Evolutionary conservation across 23 tunicate species (phyloP), one percentile per base, ranked within the genome.

Genomic region (Phallusia fumigata): DNA sequence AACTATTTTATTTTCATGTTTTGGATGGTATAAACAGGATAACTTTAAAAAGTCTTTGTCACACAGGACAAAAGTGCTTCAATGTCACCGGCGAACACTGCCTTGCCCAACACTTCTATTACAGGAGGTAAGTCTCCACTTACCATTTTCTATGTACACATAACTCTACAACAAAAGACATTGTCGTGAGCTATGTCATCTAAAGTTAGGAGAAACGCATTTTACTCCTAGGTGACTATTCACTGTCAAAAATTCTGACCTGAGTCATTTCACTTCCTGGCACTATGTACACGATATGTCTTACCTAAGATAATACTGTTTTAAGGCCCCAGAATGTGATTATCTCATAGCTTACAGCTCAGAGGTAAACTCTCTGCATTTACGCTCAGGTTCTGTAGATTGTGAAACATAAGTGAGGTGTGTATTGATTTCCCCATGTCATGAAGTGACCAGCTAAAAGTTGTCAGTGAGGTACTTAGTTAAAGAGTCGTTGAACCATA

Each of bases 401-500:
- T 40, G 47, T 40, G 47, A 58, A 58, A 58, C 26, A 58, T 13
- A 58, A 21, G 69, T 21, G 69, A 58, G 69, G 15, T 58, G 69
- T 58, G 69, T 58, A 58, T 58, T 58, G 69, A 58, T 58, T 58
- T 21, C 69, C 26, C 3, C 69, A 58, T 58, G 26, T 6, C 16
- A 58, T n/a, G 28, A 58, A 58, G 28, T 21, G 69, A 58, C 16
- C 13, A 6, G 69, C 13, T 40, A 40, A n/a, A 40, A 40, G 47
- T 40, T 40, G 47, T 10, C 47, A 40, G 5, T 5, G 10, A 40
- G 28, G 69, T 24, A 24, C 69, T 58, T 58, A 16, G 69, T 8
- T 16, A 21, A 58, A 58, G 69, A 58, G 69, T 58, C 69, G 13
- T 58, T 58, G 69, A 58, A 58, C 28, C 69, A 58, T 58, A 58